Evolutionary conservation across 2,113 vertebrate genomes (phyloP).

Genomic region (Pseudorhombus dupliciocellatus): DNA sequence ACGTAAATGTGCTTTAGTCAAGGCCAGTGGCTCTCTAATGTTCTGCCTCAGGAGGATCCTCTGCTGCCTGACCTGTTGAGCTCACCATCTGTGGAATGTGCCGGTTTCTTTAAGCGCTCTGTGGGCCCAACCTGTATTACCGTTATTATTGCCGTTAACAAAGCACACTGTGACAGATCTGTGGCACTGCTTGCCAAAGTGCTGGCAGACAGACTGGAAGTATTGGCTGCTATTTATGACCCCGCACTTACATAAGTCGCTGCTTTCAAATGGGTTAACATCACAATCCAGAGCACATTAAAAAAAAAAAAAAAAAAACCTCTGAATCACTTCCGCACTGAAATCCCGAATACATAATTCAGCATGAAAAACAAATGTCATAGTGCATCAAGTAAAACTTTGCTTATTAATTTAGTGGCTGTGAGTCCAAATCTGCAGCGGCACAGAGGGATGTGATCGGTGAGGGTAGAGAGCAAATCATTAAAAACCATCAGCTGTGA

Average conservation of each 20-base stretch:
- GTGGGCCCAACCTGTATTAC: conserved; percentile 1
- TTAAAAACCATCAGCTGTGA: conserved; percentile 38
- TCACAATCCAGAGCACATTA: conserved; percentile 23
- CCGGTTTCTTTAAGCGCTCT: background rate
- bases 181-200: conserved; percentile 5
- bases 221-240: conserved; percentile 20
- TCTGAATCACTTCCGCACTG: conserved; percentile 26
- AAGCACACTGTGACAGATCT: background rate
- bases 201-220: conserved; percentile 3
- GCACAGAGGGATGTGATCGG: conserved; percentile 34
- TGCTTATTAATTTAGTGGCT: conserved; percentile 55
- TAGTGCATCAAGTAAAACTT: conserved; percentile 38
- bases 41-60: conserved; percentile 15
- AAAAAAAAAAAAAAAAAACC: conserved; percentile 40
- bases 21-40: conserved; percentile 5
- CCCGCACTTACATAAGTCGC: conserved; percentile 1
- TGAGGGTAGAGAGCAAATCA: conserved; percentile 16
- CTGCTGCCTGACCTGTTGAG: conserved; percentile 11
- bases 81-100: conserved; percentile 32
- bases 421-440: conserved; percentile 27
- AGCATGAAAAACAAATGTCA: conserved; percentile 50
- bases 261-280: conserved; percentile 22
- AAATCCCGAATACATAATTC: conserved; percentile 41
- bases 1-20: conserved; percentile 22
- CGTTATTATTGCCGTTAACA: background rate